phyloP scores from a whole-genome alignment of 2,888 invertebrate species.

The Ophraella communa region DNA sequence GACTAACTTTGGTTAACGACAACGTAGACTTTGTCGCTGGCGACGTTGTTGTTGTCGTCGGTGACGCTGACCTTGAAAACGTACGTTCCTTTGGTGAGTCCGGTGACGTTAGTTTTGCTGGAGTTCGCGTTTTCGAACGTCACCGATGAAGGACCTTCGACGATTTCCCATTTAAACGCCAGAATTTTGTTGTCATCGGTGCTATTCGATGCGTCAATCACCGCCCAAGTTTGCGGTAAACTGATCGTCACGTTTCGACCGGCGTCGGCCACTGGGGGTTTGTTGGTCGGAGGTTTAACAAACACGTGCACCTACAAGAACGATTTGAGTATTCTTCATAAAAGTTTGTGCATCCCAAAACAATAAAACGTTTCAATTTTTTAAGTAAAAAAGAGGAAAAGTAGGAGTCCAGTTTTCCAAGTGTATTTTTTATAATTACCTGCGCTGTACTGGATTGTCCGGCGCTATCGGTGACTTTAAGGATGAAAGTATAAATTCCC shows the following conservation, averaged over 20 bases:
- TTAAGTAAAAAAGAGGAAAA: too few species aligned
- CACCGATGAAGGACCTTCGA: constrained; percentile 72
- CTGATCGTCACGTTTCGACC: constrained; percentile 74
- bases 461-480: constrained; percentile 91
- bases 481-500: constrained; percentile 91
- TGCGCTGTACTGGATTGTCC: constrained; percentile 83
- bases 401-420: too few species aligned
- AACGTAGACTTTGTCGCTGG: constrained; percentile 73
- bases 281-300: constrained; percentile 88
- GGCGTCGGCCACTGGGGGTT: constrained; percentile 77
- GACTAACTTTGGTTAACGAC: constrained; percentile 85
- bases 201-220: constrained; percentile 76
- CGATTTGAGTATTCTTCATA: too few species aligned
- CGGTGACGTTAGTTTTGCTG: constrained; percentile 75
- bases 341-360: too few species aligned
- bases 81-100: constrained; percentile 84
- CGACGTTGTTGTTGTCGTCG: constrained; percentile 85
- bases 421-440: constrained; percentile 38
- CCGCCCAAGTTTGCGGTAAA: constrained; percentile 81
- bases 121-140: constrained; percentile 55
- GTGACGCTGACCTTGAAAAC: constrained; percentile 80
- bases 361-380: too few species aligned
- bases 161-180: constrained; percentile 83
- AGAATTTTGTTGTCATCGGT: constrained; percentile 83
- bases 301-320: constrained; percentile 84